Evolutionary conservation across 2,888 invertebrate species (phyloP).

Genomic region (Drosophila picticornis): DNA sequence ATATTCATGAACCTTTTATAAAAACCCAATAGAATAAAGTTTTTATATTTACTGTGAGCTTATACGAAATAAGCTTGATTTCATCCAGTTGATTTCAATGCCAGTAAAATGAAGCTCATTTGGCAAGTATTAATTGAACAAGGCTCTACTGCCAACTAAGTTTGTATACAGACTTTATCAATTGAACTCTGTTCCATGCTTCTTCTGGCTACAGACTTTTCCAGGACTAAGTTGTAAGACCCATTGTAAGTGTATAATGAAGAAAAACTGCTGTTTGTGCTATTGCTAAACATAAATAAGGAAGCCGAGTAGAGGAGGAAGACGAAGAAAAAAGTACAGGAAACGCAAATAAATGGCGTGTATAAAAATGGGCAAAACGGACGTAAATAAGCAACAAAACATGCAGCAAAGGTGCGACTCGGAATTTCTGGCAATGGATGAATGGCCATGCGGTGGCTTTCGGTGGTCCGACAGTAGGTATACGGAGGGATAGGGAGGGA

Average conservation of each 20-base stretch:
- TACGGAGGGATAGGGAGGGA: neutral
- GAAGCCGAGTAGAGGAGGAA: constrained; percentile 14
- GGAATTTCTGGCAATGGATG: constrained; percentile 43
- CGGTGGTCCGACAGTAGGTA: too few species aligned
- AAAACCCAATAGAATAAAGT: neutral
- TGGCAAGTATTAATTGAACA: neutral
- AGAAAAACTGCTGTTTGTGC: constrained; percentile 39
- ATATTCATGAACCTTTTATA: neutral
- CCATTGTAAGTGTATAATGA: constrained; percentile 14
- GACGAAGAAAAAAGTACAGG: constrained; percentile 16
- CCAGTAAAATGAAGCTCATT: neutral
- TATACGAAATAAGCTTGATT: too few species aligned
- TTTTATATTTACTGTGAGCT: neutral
- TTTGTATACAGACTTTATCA: neutral
- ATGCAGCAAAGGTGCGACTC: constrained; percentile 52
- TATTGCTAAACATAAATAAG: constrained; percentile 40
- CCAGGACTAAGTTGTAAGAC: constrained; percentile 4
- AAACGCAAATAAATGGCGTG: constrained; percentile 71
- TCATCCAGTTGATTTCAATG: too few species aligned
- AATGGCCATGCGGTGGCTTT: constrained; percentile 33
- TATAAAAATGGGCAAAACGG: constrained; percentile 69
- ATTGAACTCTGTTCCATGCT: neutral
- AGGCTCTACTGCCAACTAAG: neutral
- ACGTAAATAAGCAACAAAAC: constrained; percentile 69
- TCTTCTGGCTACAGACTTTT: neutral